Evolutionary conservation across 2,888 invertebrate genomes (phyloP).

Genomic region (Atrina japonica): DNA sequence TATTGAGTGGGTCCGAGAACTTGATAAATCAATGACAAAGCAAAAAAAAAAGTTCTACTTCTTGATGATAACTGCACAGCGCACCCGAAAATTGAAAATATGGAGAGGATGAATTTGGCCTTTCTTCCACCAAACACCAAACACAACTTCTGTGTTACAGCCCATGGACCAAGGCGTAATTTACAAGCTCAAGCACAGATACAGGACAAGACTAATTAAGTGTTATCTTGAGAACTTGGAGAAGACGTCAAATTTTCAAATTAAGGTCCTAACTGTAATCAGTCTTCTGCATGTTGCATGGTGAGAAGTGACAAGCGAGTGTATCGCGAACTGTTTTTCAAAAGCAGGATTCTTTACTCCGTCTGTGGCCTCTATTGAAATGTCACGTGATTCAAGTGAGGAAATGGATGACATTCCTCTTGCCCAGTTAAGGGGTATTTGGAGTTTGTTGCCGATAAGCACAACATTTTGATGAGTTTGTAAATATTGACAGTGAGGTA

Average conservation of each 20-base stretch:
- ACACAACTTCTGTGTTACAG: slow-evolving; percentile 5
- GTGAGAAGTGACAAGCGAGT: neutral
- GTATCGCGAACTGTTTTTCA: neutral
- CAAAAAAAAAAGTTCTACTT: no score
- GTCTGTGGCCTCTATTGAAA: no score
- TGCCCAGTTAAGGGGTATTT: no score
- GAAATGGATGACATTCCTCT: no score
- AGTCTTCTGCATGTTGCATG: no score
- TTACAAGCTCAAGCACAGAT: neutral
- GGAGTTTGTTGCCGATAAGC: no score
- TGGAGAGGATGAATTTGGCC: neutral
- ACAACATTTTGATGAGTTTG: no score
- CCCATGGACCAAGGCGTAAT: slow-evolving; percentile 4
- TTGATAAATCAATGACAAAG: no score
- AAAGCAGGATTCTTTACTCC: no score
- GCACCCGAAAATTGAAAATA: slow-evolving; percentile 3
- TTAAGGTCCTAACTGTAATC: neutral
- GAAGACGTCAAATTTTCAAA: neutral
- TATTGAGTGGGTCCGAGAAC: neutral
- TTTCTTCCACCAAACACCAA: slow-evolving; percentile 12
- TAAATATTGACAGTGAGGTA: no score
- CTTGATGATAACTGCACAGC: slow-evolving; percentile 6
- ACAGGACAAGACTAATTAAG: no score
- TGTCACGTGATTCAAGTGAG: no score
- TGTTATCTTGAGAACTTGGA: neutral